A percentile compares a stretch with the other conserved stretches of the same genome.
Conservation (phyloP, 2,113 vertebrate species). For the Halcyon senegalensis region DNA sequence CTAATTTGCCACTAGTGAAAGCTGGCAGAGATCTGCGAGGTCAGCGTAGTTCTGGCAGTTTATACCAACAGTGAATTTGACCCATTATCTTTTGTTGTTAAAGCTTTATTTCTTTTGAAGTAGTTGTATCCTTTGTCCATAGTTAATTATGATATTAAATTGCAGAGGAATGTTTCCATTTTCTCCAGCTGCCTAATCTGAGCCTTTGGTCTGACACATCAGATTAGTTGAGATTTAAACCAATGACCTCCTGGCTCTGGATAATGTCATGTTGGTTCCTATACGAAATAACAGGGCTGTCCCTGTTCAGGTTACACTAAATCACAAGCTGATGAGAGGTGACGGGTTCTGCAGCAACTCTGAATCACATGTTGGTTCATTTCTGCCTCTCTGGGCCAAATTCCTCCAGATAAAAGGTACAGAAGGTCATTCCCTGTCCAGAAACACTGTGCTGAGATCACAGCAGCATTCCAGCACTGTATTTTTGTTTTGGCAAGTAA, state of each 20-base stretch:
- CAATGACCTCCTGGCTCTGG: conserved; percentile 71
- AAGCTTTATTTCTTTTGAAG: conserved; percentile 52
- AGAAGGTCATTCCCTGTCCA: conserved; percentile 31
- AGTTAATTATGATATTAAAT: conserved; percentile 74
- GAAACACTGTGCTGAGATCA: conserved; percentile 40
- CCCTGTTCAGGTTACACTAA: conserved; percentile 70
- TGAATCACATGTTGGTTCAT: conserved; percentile 58
- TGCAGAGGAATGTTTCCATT: conserved; percentile 69
- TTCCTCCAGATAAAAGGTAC: conserved; percentile 52
- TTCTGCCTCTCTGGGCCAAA: conserved; percentile 57
- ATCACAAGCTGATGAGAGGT: conserved; percentile 64
- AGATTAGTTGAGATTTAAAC: conserved; percentile 73
- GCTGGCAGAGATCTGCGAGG: conserved; percentile 19
- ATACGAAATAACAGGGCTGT: conserved; percentile 46
- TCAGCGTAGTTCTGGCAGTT: conserved; percentile 28
- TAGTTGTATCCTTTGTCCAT: conserved; percentile 41
- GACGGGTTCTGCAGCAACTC: conserved; percentile 55
- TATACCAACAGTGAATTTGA: conserved; percentile 32
- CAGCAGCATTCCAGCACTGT: not conserved
- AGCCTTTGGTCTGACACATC: conserved; percentile 73
- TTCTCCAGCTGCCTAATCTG: conserved; percentile 65
- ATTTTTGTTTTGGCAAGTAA: conserved; percentile 31
- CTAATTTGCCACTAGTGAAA: conserved; percentile 62
- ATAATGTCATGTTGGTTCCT: conserved; percentile 70
- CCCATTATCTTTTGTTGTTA: conserved; percentile 62